Evolutionary conservation across 2,797 vertebrate genomes (phyloP).

Genomic region (Anableps anableps): DNA sequence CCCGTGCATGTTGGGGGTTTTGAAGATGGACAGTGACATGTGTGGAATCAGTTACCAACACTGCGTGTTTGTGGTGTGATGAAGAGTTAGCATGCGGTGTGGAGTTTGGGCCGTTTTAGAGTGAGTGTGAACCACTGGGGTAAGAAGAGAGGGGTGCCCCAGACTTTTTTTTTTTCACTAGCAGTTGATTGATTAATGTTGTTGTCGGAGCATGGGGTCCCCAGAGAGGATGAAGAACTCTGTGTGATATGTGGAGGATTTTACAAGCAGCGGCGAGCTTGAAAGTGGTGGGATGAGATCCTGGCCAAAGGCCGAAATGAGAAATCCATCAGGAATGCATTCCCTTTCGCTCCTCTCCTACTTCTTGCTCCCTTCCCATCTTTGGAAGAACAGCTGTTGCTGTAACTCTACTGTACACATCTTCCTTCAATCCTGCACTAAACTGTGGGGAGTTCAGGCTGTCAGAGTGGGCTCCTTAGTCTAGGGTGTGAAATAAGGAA

Average conservation of each 20-base stretch:
- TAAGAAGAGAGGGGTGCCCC: conserved; percentile 76
- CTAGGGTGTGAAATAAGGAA: conserved; percentile 55
- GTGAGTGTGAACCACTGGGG: conserved; percentile 68
- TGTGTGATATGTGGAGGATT: conserved; percentile 87
- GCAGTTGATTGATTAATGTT: conserved; percentile 86
- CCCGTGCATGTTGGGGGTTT: conserved; percentile 63
- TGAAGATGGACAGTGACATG: conserved; percentile 82
- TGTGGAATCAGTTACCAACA: conserved; percentile 81
- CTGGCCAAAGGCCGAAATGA: conserved; percentile 89
- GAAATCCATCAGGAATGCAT: conserved; percentile 93
- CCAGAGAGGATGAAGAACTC: conserved; percentile 83
- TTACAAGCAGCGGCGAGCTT: conserved; percentile 88
- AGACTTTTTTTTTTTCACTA: conserved; percentile 64
- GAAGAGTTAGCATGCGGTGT: conserved; percentile 76
- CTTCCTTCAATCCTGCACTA: conserved; percentile 70
- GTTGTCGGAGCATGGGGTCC: conserved; percentile 80
- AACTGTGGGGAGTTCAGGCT: conserved; percentile 65
- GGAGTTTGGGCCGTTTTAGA: conserved; percentile 60
- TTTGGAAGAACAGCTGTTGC: conserved; percentile 89
- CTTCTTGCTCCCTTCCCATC: conserved; percentile 51
- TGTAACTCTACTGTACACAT: conserved; percentile 84
- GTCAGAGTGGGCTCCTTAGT: conserved; percentile 52
- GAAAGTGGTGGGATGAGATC: conserved; percentile 88
- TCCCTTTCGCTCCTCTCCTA: conserved; percentile 64
- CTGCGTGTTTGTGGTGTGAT: conserved; percentile 73